Conservation (phyloP, 2,797 vertebrate species). For the Thunnus albacares region DNA sequence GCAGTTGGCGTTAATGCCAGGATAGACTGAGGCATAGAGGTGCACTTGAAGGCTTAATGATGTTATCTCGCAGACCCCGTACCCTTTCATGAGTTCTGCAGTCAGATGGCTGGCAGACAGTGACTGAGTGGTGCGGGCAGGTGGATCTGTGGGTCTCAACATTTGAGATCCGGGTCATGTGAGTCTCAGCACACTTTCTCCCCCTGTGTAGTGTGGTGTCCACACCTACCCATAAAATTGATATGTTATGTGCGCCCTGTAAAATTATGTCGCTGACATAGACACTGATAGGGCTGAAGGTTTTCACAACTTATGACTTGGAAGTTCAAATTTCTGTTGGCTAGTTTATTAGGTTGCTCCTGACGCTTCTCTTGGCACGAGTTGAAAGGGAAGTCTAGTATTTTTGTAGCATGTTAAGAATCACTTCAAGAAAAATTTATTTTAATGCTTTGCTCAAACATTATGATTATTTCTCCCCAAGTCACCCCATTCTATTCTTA, state of each 20-base stretch:
- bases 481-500: conserved; percentile 20
- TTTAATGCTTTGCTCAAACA: conserved; percentile 30
- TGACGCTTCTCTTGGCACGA: conserved; percentile 20
- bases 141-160: conserved; percentile 62
- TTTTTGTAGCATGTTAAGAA: conserved; percentile 18
- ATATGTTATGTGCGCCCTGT: conserved; percentile 50
- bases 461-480: conserved; percentile 26
- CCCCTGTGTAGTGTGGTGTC: conserved; percentile 56
- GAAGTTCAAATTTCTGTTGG: conserved; percentile 53
- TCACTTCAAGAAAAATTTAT: conserved; percentile 23
- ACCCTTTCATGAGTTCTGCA: conserved; percentile 39
- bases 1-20: conserved; percentile 14
- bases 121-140: conserved; percentile 68
- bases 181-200: conserved; percentile 62
- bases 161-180: conserved; percentile 60
- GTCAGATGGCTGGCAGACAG: conserved; percentile 42
- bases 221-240: conserved; percentile 62
- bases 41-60: conserved; percentile 23
- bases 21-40: neutral
- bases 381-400: conserved; percentile 14
- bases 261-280: conserved; percentile 43
- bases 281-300: conserved; percentile 36
- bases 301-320: conserved; percentile 52
- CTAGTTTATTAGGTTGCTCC: conserved; percentile 45
- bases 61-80: conserved; percentile 19